These are phyloP conservation scores for Cheirogaleus major DNA, from an alignment of 2,797 vertebrate species.

Conservation along the genomic window DNA sequence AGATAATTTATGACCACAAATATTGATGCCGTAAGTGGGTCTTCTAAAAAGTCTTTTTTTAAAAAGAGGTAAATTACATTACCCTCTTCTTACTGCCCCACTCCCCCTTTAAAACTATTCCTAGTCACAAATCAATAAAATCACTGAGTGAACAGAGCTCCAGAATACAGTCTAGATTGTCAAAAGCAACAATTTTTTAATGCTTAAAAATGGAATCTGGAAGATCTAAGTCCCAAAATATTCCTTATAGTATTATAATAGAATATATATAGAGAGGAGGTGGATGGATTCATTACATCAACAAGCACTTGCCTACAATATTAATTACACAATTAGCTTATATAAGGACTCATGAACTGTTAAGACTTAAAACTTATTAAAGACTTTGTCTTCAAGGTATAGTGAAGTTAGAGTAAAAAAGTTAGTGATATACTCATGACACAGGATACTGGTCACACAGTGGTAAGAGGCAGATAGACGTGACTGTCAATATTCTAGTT, in stretches of 20 bases:
- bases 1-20: constrained; percentile 45
- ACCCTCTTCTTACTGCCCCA: background rate
- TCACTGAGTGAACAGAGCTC: background rate
- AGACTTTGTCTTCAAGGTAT: background rate
- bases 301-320: background rate
- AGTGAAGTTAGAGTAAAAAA: constrained; percentile 2
- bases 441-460: background rate
- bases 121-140: constrained; percentile 7
- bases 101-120: constrained; percentile 9
- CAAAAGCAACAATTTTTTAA: constrained; percentile 23
- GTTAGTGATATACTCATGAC: background rate
- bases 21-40: background rate
- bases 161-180: background rate
- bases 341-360: background rate
- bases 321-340: background rate
- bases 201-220: background rate
- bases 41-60: background rate
- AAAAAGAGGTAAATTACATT: constrained; percentile 36
- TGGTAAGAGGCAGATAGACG: background rate
- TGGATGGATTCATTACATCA: background rate
- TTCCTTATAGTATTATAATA: background rate
- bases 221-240: background rate
- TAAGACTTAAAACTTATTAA: background rate
- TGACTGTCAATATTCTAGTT: background rate
- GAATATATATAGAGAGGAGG: background rate